Evolutionary conservation across 2,888 invertebrate genomes (phyloP).

Genomic region (Piscicola geometra): DNA sequence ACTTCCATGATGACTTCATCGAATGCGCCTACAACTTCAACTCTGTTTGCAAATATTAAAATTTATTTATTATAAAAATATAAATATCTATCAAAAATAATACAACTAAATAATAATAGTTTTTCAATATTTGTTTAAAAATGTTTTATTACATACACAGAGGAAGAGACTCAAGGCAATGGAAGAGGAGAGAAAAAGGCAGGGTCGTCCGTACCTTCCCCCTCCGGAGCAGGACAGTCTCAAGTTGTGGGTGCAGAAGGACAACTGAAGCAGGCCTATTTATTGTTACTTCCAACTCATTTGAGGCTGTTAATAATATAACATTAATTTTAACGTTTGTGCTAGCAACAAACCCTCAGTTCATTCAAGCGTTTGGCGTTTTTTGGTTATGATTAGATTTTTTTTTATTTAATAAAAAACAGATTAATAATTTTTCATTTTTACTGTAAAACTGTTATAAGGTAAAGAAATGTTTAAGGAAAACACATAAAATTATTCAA

Average conservation of each 20-base stretch:
- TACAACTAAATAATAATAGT: neutral
- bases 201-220: constrained; percentile 30
- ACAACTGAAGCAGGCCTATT: no score
- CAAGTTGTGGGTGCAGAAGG: neutral
- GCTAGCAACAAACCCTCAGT: no score
- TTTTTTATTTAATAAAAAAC: neutral
- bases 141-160: constrained; percentile 11
- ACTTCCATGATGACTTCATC: constrained; percentile 44
- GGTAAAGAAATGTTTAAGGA: neutral
- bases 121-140: constrained; percentile 5
- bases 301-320: no score
- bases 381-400: no score
- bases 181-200: constrained; percentile 39
- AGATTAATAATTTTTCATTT: neutral
- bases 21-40: constrained; percentile 44
- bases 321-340: no score
- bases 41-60: constrained; percentile 43
- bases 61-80: neutral
- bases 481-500: neutral
- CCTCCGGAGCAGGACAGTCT: constrained; percentile 40
- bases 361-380: no score
- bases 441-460: no score
- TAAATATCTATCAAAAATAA: neutral
- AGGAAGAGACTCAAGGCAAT: constrained; percentile 38
- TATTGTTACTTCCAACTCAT: no score